These are phyloP conservation scores for Rhopalosiphum padi DNA, from an alignment of 1,140 invertebrate genomes.

Conservation along the genomic window DNA sequence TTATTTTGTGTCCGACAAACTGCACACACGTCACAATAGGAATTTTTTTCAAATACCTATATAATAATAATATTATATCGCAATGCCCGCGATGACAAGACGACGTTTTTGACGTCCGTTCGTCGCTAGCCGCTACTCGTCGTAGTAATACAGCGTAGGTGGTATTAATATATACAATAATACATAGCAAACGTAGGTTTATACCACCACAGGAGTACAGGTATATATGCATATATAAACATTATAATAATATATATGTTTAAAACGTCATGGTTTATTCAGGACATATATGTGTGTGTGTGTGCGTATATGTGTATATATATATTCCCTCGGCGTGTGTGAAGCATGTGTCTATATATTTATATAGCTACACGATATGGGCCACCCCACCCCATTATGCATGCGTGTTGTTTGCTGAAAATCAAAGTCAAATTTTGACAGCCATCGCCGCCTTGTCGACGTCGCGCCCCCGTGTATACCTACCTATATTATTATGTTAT, in stretches of 20 bases:
- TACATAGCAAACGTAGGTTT: not conserved
- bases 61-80: not conserved
- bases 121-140: not conserved
- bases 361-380: not conserved
- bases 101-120: not conserved
- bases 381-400: not conserved
- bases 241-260: not conserved
- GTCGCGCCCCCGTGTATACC: not conserved
- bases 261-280: not conserved
- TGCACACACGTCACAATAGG: not conserved
- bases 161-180: not conserved
- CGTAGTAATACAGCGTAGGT: not conserved
- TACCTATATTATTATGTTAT: not conserved
- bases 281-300: not conserved
- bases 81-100: not conserved
- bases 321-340: not conserved
- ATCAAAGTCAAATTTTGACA: conserved; percentile 45
- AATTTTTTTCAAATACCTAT: not conserved
- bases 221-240: not conserved
- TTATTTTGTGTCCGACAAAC: not conserved
- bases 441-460: not conserved
- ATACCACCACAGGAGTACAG: not conserved
- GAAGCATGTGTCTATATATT: not conserved
- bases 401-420: conserved; percentile 16
- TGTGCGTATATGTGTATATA: no score